Evolutionary conservation across 2,113 vertebrate genomes (phyloP), one percentile per base, ranked within the genome.

Genomic region (Nyctereutes procyonoides): DNA sequence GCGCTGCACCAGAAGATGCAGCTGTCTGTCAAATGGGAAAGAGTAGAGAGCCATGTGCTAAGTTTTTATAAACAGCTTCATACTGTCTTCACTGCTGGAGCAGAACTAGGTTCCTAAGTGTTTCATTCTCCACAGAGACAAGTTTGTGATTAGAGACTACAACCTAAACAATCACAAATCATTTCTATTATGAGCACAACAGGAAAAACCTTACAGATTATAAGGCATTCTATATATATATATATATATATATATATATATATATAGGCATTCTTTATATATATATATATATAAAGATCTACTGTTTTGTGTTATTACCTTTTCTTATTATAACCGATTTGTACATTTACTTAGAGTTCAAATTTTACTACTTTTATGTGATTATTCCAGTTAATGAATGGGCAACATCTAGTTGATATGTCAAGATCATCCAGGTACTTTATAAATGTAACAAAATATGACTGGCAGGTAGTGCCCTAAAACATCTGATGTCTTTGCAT

Each of bases 141-240:
- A 97, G 15, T 92, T 65, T 94, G 19, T 95, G 8, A 87, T 92
- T 74, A 81, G 80, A 89, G 81, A 53, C 32, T 84, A 4, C 11
- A 73, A 4, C 43, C 12, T 80, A 69, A 79, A 83, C 7, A 62
- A 55, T 67, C 83, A 89, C 14, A 95, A 76, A 95, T 62, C 1
- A 86, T 73, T 82, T 35, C 38, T 79, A 38, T 24, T 24, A 17
- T 89, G 1, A 79, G 86, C 7, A 20, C 6, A 65, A 74, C 9
- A 38, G 24, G 73, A 88, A 71, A 90, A 53, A 51, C 0, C 5
- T 11, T 87, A 73, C 30, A 13, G 1, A 87, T 94, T 84, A 43
- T 60, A 79, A 86, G 92, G 22, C 28, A 86, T 63, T 43, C 43
- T 43, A 43, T 82, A 8, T 15, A 81, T 56, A n/a, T 15, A 88